Evolutionary conservation across 2,797 vertebrate genomes (phyloP).

Genomic region (Potorous gilbertii): DNA sequence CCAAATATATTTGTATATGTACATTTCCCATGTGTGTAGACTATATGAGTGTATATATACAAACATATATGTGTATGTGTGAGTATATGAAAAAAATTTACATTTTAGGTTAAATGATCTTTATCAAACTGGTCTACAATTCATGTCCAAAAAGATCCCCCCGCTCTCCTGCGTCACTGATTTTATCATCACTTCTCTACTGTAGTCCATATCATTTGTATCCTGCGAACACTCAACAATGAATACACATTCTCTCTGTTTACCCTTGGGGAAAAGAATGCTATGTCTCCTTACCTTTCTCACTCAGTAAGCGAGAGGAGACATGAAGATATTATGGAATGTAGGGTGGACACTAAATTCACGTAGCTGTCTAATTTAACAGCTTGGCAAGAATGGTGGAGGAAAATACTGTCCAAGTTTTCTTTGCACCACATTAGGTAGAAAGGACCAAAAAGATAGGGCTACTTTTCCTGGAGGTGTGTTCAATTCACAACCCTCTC

Average conservation of each 20-base stretch:
- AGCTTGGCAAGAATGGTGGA: neutral
- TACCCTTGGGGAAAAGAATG: neutral
- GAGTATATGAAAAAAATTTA: neutral
- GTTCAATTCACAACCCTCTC: neutral
- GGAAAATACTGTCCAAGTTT: neutral
- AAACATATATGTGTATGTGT: too few relatives aligned
- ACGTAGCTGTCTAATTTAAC: neutral
- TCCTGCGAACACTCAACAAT: constrained; percentile 35
- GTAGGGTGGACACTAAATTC: neutral
- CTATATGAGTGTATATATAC: neutral
- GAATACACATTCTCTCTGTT: constrained; percentile 7
- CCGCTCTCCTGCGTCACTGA: constrained; percentile 62
- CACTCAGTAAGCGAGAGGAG: neutral
- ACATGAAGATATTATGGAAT: neutral
- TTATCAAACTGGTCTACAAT: constrained; percentile 56
- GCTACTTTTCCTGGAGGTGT: neutral
- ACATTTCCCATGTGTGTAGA: neutral
- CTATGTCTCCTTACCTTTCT: constrained; percentile 43
- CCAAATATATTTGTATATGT: neutral
- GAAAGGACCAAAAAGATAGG: neutral
- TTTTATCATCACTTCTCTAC: constrained; percentile 49
- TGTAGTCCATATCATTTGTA: neutral
- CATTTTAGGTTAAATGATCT: constrained; percentile 24
- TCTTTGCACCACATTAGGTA: neutral
- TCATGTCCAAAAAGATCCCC: constrained; percentile 53